Conservation (phyloP, 2,113 vertebrate genomes). For the Crotalus viridis region DNA sequence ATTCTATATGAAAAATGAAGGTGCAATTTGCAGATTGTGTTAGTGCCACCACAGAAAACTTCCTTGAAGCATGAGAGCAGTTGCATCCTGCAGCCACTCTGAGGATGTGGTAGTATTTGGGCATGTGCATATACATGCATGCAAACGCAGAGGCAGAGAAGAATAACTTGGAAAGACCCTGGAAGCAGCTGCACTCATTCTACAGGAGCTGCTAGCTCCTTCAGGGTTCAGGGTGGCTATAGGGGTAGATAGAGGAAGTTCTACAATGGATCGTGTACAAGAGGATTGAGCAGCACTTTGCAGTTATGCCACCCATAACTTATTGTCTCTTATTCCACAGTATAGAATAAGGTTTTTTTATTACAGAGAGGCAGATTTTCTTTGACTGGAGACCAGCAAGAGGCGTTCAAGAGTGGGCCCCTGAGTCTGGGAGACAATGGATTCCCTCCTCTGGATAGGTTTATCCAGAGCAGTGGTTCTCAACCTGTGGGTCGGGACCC, state of each 20-base stretch:
- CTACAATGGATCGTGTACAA: not conserved
- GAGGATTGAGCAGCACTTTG: not conserved
- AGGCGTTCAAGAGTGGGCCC: no score
- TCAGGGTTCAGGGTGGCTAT: not conserved
- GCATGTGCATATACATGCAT: not conserved
- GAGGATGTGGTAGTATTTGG: not conserved
- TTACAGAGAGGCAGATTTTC: not conserved
- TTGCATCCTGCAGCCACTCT: not conserved
- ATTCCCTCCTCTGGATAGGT: no score
- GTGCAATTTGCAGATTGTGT: not conserved
- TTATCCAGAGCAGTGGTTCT: no score
- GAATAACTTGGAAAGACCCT: not conserved
- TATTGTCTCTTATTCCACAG: no score
- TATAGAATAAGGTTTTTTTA: not conserved
- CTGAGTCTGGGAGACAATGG: no score
- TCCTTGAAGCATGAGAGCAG: not conserved
- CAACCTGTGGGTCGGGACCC: no score
- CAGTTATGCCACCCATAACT: no score
- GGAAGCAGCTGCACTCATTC: not conserved
- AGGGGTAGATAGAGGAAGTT: not conserved
- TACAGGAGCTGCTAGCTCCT: not conserved
- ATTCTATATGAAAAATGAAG: not conserved
- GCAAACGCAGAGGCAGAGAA: not conserved
- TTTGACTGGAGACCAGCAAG: not conserved
- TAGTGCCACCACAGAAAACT: not conserved